phyloP scores from a whole-genome alignment of 2,888 invertebrate species.

The Rugalucina vietnamica region DNA sequence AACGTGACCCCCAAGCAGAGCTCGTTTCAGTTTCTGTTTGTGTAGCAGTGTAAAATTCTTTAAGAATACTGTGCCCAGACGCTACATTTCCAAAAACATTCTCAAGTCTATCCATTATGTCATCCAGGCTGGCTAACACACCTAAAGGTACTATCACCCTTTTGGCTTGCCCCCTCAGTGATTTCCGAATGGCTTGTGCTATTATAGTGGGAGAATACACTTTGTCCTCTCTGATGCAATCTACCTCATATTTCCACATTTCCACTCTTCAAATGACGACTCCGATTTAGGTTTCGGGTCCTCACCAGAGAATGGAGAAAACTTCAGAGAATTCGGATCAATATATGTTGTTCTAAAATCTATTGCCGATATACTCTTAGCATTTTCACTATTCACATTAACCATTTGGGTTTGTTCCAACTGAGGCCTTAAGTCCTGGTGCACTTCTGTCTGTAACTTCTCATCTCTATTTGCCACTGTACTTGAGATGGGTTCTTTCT shows the following conservation, averaged over 20 bases:
- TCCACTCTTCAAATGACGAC: too few species aligned
- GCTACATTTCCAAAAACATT: not conserved
- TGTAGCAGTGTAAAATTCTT: not conserved
- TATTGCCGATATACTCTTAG: not conserved
- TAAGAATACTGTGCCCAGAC: not conserved
- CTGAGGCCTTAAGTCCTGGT: not conserved
- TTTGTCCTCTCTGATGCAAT: not conserved
- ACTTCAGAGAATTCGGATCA: not conserved
- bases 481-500: not conserved
- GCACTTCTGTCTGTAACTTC: not conserved
- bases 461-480: not conserved
- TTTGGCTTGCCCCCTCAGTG: not conserved
- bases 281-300: not conserved
- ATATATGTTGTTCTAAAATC: not conserved
- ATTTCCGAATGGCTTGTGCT: not conserved
- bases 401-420: not conserved
- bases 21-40: not conserved
- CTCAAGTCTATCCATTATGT: not conserved
- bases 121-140: not conserved
- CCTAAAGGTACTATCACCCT: not conserved
- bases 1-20: not conserved
- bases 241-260: constrained; percentile 1
- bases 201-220: not conserved
- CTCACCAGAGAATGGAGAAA: not conserved
- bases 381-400: not conserved